phyloP scores from a whole-genome alignment of 2,888 invertebrate genomes.

The Acanthosepion lycidas region DNA sequence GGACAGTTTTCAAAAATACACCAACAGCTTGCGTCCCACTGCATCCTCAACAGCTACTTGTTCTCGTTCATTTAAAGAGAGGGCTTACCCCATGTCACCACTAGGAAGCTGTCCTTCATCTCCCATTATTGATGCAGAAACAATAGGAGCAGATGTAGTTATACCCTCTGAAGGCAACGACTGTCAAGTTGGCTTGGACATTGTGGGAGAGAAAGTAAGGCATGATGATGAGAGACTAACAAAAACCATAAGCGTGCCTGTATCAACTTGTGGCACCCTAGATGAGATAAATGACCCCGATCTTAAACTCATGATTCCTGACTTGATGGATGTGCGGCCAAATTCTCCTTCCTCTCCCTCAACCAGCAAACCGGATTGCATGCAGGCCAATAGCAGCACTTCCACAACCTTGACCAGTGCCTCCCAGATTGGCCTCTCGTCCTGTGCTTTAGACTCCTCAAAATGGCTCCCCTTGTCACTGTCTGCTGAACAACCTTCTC shows the following conservation, averaged over 20 bases:
- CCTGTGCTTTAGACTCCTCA: not conserved
- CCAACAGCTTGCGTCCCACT: not conserved
- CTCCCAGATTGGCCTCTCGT: not conserved
- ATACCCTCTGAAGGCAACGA: not conserved
- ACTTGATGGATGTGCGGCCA: not conserved
- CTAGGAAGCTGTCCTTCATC: not conserved
- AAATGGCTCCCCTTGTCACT: not conserved
- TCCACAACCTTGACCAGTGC: not conserved
- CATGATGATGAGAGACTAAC: not conserved
- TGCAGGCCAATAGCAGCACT: not conserved
- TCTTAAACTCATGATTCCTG: conserved; percentile 40
- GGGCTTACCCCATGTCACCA: not conserved
- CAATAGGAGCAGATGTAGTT: conserved; percentile 43
- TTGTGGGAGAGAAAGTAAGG: not conserved
- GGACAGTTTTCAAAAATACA: not conserved
- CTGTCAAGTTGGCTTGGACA: not conserved
- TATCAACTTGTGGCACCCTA: conserved; percentile 24
- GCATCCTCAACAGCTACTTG: not conserved
- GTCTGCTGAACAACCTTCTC: not conserved
- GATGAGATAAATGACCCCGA: conserved; percentile 36
- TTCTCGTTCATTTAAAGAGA: not conserved
- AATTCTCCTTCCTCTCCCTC: not conserved
- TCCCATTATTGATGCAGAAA: not conserved
- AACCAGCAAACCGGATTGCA: not conserved
- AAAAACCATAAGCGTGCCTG: conserved; percentile 38